Evolutionary conservation across 2,113 vertebrate species (phyloP).

Genomic region (Menidia beryllina): DNA sequence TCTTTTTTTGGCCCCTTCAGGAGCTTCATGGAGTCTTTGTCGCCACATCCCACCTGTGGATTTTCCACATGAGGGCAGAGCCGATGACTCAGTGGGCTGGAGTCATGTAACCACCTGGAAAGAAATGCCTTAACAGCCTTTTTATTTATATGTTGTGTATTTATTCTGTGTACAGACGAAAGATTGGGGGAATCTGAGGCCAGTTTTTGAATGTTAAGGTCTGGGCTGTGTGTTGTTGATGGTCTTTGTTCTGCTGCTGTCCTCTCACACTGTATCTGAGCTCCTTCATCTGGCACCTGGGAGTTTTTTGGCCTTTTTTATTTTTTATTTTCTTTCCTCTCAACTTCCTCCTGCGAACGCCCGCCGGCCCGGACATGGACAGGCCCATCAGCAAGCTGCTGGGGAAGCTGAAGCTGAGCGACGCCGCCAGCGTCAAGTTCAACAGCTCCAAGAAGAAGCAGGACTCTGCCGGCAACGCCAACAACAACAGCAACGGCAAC

Average conservation of each 20-base stretch:
- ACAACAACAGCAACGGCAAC: no score
- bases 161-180: conserved; percentile 73
- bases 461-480: conserved; percentile 80
- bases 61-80: conserved; percentile 53
- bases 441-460: conserved; percentile 86
- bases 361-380: no score
- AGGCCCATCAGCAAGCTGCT: conserved; percentile 86
- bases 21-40: conserved; percentile 55
- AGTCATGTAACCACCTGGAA: conserved; percentile 71
- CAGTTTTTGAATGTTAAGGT: conserved; percentile 38
- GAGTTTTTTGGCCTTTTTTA: no score
- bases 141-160: conserved; percentile 80
- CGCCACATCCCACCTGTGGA: conserved; percentile 53
- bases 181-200: conserved; percentile 27
- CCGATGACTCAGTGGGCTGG: conserved; percentile 55
- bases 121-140: conserved; percentile 74
- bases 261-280: conserved; percentile 69
- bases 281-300: conserved; percentile 30
- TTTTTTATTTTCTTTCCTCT: no score
- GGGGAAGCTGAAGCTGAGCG: conserved; percentile 87
- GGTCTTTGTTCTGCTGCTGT: conserved; percentile 55
- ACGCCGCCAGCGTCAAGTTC: conserved; percentile 89
- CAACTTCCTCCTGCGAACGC: no score
- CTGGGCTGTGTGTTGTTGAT: conserved; percentile 56
- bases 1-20: conserved; percentile 3